Evolutionary conservation across 2,888 invertebrate genomes (phyloP).

Genomic region (Athalia rosae): DNA sequence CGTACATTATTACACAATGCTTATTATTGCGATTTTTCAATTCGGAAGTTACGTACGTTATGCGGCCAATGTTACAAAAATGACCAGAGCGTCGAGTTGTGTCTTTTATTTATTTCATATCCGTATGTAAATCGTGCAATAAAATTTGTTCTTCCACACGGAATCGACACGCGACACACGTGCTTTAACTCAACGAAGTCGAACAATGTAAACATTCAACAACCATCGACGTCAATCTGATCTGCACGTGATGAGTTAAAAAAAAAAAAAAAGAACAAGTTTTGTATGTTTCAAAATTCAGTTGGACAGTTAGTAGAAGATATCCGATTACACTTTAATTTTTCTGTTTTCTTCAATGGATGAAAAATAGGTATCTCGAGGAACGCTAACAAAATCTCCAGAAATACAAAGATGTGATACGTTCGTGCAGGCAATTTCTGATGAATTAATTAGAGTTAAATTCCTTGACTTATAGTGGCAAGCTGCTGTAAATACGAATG

Average conservation of each 20-base stretch:
- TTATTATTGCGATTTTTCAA: too few relatives aligned
- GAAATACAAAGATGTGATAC: neutral
- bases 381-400: conserved; percentile 2
- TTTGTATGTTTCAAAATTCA: too few relatives aligned
- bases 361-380: neutral
- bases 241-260: neutral
- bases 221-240: conserved; percentile 22
- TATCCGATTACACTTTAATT: neutral
- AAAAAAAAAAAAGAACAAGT: too few relatives aligned
- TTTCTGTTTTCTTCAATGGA: neutral
- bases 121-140: neutral
- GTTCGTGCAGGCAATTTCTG: conserved; percentile 48
- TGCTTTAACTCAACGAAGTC: conserved; percentile 27
- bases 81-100: neutral
- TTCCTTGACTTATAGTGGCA: conserved; percentile 27
- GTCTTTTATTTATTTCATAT: neutral
- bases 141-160: neutral
- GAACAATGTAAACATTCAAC: conserved; percentile 1
- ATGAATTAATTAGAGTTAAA: conserved; percentile 58
- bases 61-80: too few relatives aligned
- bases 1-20: too few relatives aligned
- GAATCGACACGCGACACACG: conserved; percentile 18
- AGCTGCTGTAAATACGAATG: conserved; percentile 31
- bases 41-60: too few relatives aligned
- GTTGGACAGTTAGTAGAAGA: too few relatives aligned